Base-by-base conservation (phyloP, 2,797 vertebrate species). In the Phalanger gymnotis region DNA sequence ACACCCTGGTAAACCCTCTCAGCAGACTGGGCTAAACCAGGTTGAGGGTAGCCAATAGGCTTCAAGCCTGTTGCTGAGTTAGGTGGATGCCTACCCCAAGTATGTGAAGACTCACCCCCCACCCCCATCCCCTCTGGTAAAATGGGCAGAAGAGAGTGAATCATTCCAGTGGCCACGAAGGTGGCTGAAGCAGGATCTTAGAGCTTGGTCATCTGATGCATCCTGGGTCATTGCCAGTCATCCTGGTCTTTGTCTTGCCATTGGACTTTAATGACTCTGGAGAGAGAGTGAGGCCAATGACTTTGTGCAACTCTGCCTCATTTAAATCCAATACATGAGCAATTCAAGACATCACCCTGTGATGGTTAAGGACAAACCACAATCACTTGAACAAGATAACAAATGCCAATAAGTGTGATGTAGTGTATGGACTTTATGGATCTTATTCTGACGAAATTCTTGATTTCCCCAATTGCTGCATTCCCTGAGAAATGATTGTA, bases 91-190 rank as follows among this genome's bases (percentile, higher is more conserved):
- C 61, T 73, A 9, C 5, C 14, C 61, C 61, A 40, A 73, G n/a
- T 19, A 9, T 40, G n/a, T 81, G 66, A 81, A 81, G 66, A 81
- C n/a, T 40, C n/a, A n/a, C n/a, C n/a, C n/a, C n/a, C n/a, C n/a
- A n/a, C n/a, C n/a, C n/a, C n/a, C n/a, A n/a, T n/a, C 2, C 66
- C 2, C 19, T 2, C 6, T 6, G 3, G n/a, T 40, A 0, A 81
- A 22, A 40, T 81, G 16, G n/a, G 2, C n/a, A 81, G 19, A 81
- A 2, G 66, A 40, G 66, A 81, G 47, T 22, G 22, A 81, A 40
- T 40, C 25, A 9, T 81, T 40, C n/a, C 66, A 81, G 40, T 40
- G n/a, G n/a, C 19, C 66, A 73, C 0, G n/a, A 40, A 73, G 66
- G 6, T 2, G 1, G 28, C 66, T 40, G 66, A 40, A 73, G 66